Base-by-base conservation (phyloP, 2,113 vertebrate genomes). In the Elephantulus edwardii region DNA sequence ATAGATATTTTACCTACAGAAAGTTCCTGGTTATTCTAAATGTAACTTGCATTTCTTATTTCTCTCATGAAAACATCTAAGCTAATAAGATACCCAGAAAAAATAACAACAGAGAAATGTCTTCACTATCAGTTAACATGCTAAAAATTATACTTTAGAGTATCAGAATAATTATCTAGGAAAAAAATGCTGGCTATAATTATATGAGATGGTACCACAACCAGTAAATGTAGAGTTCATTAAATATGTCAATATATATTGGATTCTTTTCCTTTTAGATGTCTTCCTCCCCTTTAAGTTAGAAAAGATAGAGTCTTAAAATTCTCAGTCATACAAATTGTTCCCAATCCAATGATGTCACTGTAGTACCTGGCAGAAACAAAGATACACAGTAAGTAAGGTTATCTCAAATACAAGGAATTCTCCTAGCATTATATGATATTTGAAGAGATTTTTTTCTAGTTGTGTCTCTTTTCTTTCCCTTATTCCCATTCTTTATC, bases 361-460 rank as follows among this genome's bases (percentile, higher is more conserved):
- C 78, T 82, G 78, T 54, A 79, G 76, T 75, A n/a, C 30, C 62
- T 93, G 94, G 90, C 91, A 89, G 60, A 87, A 89, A 46, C 81
- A 96, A 95, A 95, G 79, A 82, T 56, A 92, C 87, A 89, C 91
- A 96, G 81, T 48, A 26, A 64, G 89, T 13, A 89, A 94, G 56
- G 88, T 94, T 93, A 92, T 88, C 78, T 91, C 40, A 94, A 94
- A 86, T 78, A 44, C 22, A 83, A 92, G 86, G 88, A 68, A 70
- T 74, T 93, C 91, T 93, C 48, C 66, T 81, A 86, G 56, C 86
- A 80, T 38, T 62, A 70, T 50, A 62, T 91, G 84, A 92, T 83
- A 92, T 95, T 95, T 95, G 20, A 4, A 40, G 48, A 85, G 54
- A 81, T 60, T 44, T 77, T 86, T 91, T 90, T 93, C 74, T 91